A percentile compares a stretch with the other conserved stretches of the same genome.
These are phyloP conservation scores for Podiceps cristatus DNA, from an alignment of 2,113 vertebrate genomes.

Conservation along the genomic window DNA sequence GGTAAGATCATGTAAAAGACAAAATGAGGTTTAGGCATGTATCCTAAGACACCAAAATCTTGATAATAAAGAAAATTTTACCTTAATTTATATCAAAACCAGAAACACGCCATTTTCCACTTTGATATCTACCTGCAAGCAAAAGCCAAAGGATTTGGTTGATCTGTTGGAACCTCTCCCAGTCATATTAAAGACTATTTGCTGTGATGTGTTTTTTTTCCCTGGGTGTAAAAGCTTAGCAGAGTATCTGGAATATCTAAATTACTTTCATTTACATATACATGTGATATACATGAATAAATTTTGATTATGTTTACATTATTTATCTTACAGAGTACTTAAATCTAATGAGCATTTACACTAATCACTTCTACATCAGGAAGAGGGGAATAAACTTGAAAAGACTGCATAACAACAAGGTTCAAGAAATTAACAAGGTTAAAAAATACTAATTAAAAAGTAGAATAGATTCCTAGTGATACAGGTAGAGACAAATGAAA, in stretches of 20 bases:
- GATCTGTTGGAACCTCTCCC: neutral
- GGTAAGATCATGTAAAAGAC: neutral
- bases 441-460: neutral
- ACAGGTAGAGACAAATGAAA: neutral
- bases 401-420: neutral
- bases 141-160: neutral
- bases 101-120: neutral
- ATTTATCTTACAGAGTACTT: neutral
- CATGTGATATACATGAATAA: neutral
- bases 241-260: neutral
- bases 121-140: neutral
- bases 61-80: neutral
- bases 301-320: conserved; percentile 18
- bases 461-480: neutral
- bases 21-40: neutral
- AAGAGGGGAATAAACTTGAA: neutral
- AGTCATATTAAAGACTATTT: neutral
- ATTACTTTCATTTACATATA: neutral
- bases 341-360: neutral
- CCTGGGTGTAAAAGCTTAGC: neutral
- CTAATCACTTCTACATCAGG: neutral
- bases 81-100: neutral
- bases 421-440: neutral
- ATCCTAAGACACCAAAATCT: neutral
- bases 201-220: neutral